These are phyloP conservation scores for Brachypalpus laphriformis DNA, from an alignment of 2,888 invertebrate genomes.

Conservation along the genomic window DNA sequence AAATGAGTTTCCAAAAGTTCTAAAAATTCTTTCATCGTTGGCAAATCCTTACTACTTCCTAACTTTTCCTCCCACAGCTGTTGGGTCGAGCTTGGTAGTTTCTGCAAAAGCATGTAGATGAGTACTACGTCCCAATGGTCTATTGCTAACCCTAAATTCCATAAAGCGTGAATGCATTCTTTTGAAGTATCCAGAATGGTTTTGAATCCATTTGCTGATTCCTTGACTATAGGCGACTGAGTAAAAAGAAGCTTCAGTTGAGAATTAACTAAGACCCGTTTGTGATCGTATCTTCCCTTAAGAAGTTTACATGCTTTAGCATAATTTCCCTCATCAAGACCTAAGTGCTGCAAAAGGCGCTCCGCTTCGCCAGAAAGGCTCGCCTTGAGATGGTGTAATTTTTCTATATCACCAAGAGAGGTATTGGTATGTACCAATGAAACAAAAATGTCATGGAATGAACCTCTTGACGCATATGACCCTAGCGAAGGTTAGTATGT, in stretches of 20 bases:
- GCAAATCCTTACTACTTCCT: neutral
- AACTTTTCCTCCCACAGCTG: conserved; percentile 7
- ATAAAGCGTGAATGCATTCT: neutral
- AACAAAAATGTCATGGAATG: too few relatives aligned
- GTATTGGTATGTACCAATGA: too few relatives aligned
- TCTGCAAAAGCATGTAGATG: neutral
- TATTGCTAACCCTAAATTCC: neutral
- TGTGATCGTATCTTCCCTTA: neutral
- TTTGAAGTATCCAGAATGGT: neutral
- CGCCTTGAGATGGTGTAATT: conserved; percentile 1
- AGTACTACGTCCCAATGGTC: neutral
- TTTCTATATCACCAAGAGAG: too few relatives aligned
- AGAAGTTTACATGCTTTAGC: neutral
- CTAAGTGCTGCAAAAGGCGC: neutral
- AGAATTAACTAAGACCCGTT: conserved; percentile 9
- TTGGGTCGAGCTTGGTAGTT: neutral
- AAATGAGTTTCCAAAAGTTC: neutral
- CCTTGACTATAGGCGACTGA: neutral
- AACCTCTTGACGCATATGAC: too few relatives aligned
- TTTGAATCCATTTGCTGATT: neutral
- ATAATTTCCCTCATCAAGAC: neutral
- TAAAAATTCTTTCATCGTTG: neutral
- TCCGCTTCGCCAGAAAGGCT: neutral
- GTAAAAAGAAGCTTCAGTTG: conserved; percentile 13
- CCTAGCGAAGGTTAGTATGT: too few relatives aligned